phyloP scores from a whole-genome alignment of 2,797 vertebrate species.

The Harpagifer antarcticus region DNA sequence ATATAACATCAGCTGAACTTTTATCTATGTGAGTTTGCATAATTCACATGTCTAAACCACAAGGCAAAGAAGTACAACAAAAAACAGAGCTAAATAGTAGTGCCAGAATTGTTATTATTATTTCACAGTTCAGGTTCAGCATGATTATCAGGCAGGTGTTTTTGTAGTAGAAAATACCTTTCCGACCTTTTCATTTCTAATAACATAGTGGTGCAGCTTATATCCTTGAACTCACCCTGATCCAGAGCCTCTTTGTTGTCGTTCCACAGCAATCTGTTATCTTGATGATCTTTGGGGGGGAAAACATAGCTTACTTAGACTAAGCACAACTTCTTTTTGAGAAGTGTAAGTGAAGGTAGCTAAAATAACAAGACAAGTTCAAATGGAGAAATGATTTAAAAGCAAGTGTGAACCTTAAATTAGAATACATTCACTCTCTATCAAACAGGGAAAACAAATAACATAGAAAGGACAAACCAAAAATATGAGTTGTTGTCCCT shows the following conservation, averaged over 20 bases:
- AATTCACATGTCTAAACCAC: neutral
- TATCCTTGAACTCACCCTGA: constrained; percentile 86
- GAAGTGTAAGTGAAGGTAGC: neutral
- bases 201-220: neutral
- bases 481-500: too few relatives aligned
- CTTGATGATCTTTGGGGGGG: constrained; percentile 71
- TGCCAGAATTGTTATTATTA: too few relatives aligned
- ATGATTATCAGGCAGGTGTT: neutral
- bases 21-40: neutral
- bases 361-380: neutral
- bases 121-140: too few relatives aligned
- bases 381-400: neutral
- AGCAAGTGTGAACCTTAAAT: neutral
- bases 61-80: neutral
- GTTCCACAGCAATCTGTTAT: constrained; percentile 72
- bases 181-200: neutral
- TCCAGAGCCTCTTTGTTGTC: constrained; percentile 84
- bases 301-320: neutral
- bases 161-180: neutral
- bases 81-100: too few relatives aligned
- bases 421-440: neutral
- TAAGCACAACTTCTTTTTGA: neutral
- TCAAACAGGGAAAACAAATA: neutral
- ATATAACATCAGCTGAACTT: neutral
- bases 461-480: too few relatives aligned